Base-by-base conservation (phyloP, 2,113 vertebrate genomes). In the Grammomys surdaster region DNA sequence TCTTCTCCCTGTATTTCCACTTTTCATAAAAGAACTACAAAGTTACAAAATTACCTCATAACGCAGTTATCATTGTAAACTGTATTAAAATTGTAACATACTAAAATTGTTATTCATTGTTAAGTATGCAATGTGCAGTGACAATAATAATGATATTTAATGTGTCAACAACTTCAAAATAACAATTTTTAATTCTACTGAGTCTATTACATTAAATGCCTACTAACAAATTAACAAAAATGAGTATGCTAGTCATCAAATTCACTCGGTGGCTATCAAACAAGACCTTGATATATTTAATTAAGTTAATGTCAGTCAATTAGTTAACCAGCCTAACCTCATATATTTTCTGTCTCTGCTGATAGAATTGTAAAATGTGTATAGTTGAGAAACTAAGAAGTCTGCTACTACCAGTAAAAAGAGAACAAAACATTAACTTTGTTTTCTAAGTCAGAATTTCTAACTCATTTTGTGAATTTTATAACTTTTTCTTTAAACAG, bases 211-310 rank as follows among this genome's bases (percentile, higher is more conserved):
- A 11, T 92, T 96, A 97, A 93, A 97, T 75, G n/a, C 51, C 90
- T 95, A 94, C 56, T 88, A 93, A 91, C 78, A 90, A 95, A 91
- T 96, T 96, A 95, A 88, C 3, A 40, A 36, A 94, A 94, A 90
- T 85, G 95, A 96, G 56, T 51, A 88, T 90, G 33, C 12, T 43
- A 70, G 78, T 82, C 4, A 0, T 93, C 93, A 97, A 94, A 97
- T 36, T 91, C 85, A 93, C 90, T 90, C 31, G 26, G 85, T 97
- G 95, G 46, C 75, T 95, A 95, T 97, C 94, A 97, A 90, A 88
- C 70, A 24, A 51, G n/a, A 93, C 93, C 76, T 96, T 97, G 97
- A 95, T 93, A 95, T 92, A 78, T 97, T 96, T 96, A 97, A 97
- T 97, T 97, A 97, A 1, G 13, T 90, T 96, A 95, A 97, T 93